phyloP scores from a whole-genome alignment of 1,140 invertebrate species.

The Batillaria attramentaria region DNA sequence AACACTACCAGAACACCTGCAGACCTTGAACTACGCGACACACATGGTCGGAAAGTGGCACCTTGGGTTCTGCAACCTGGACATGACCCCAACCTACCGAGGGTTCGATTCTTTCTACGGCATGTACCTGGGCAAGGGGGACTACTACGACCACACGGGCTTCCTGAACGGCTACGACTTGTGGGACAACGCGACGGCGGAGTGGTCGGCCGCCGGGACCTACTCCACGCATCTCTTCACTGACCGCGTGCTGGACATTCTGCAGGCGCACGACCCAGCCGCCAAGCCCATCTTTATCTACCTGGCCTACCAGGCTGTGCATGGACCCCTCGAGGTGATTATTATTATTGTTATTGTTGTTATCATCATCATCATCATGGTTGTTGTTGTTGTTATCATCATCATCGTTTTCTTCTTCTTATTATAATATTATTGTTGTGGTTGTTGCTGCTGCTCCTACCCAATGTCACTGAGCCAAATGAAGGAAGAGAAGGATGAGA shows the following conservation, averaged over 20 bases:
- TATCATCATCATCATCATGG: no score
- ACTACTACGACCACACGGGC: constrained; percentile 44
- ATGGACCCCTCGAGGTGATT: no score
- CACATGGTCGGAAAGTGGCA: constrained; percentile 72
- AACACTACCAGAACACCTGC: constrained; percentile 61
- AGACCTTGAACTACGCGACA: constrained; percentile 64
- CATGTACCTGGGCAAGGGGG: constrained; percentile 48
- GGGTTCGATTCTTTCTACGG: constrained; percentile 71
- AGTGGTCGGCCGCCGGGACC: constrained; percentile 31
- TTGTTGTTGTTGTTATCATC: no score
- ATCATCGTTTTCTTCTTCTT: no score
- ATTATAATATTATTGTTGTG: no score
- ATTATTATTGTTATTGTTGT: no score
- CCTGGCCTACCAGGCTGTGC: constrained; percentile 62
- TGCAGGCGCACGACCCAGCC: not conserved
- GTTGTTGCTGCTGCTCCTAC: no score
- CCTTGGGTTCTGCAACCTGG: constrained; percentile 68
- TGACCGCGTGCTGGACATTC: not conserved
- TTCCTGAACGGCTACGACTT: constrained; percentile 51
- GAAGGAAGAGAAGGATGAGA: no score
- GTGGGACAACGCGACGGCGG: constrained; percentile 31
- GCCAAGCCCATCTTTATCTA: constrained; percentile 62
- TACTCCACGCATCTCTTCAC: constrained; percentile 63
- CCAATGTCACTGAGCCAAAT: no score
- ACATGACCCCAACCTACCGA: constrained; percentile 61